A percentile compares a stretch with the other conserved stretches of the same genome.
These are phyloP conservation scores for Scotopteryx bipunctaria DNA, from an alignment of 2,888 invertebrate genomes.

Conservation along the genomic window DNA sequence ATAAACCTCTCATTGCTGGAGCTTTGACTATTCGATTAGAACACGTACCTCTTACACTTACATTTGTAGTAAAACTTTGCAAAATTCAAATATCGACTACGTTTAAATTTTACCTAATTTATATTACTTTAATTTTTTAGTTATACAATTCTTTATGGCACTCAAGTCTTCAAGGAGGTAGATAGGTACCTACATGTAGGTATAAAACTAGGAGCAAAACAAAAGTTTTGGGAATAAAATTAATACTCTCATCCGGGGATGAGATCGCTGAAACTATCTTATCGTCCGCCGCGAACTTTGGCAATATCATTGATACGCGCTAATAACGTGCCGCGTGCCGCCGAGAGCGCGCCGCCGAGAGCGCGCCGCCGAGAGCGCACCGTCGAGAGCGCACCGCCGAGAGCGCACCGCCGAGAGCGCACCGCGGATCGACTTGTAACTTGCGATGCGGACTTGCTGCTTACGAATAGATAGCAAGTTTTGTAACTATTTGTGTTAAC, in stretches of 20 bases:
- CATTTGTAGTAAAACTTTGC: no score
- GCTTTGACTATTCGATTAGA: not conserved
- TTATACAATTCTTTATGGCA: no score
- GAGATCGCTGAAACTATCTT: not conserved
- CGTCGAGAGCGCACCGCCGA: not conserved
- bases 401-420: not conserved
- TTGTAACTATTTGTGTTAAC: not conserved
- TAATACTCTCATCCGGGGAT: slow-evolving; percentile 1
- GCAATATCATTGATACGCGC: slow-evolving; percentile 5
- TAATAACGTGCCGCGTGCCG: not conserved
- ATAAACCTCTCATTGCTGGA: not conserved
- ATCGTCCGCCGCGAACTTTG: not conserved
- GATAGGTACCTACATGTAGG: not conserved
- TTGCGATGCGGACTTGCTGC: not conserved
- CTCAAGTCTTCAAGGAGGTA: no score
- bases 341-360: not conserved
- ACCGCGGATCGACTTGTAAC: no score
- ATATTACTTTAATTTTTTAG: no score
- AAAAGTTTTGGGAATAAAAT: not conserved
- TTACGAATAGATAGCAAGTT: not conserved
- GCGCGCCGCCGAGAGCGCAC: not conserved
- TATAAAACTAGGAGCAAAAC: not conserved
- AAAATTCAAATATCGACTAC: no score
- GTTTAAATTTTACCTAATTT: no score
- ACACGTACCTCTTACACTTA: no score